Evolutionary conservation across 2,113 vertebrate genomes (phyloP), one percentile per base, ranked within the genome.

Genomic region (Clupea harengus): DNA sequence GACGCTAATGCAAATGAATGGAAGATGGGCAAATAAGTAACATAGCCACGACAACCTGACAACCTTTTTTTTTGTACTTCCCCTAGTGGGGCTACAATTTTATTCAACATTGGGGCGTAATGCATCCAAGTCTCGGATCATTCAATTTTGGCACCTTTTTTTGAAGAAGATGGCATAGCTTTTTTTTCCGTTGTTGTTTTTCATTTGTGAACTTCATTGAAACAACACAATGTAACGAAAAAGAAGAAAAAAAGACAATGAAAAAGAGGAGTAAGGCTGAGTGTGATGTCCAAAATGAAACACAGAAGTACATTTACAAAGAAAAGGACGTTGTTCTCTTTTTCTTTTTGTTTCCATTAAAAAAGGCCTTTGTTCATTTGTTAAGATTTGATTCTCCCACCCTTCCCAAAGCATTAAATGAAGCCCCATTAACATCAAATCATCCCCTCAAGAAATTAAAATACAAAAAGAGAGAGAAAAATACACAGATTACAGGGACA

Each of bases 111-210:
- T 92, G 91, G 91, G 93, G 93, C 90, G 93, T 92, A 93, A 94
- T 92, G 92, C 93, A 93, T 94, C 94, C 93, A 93, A 93, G 92
- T 93, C 92, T 89, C 93, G 93, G 93, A 92, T 93, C 90, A 91
- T 94, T 94, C 91, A 89, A 90, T 94, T 94, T 94, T 94, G 93
- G 93, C 93, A 94, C 92, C 92, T 94, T 93, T 94, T 93, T 72
- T 78, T 87, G 91, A 93, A 93, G 91, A 93, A 90, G 89, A 93
- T 92, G 92, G 72, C 72, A 78, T 78, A 83, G 89, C 90, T 86
- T 91, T 83, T 91, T 90, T 78, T 78, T 15, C 72, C 28, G 15
- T 78, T 78, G 91, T 84, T 87, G 81, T 82, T 78, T 78, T 78
- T 78, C 28, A 32, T 78, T 32, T 78, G 72, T 78, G 72, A 78